phyloP scores from a whole-genome alignment of 2,888 invertebrate species.

The Cheilosia scutellata region DNA sequence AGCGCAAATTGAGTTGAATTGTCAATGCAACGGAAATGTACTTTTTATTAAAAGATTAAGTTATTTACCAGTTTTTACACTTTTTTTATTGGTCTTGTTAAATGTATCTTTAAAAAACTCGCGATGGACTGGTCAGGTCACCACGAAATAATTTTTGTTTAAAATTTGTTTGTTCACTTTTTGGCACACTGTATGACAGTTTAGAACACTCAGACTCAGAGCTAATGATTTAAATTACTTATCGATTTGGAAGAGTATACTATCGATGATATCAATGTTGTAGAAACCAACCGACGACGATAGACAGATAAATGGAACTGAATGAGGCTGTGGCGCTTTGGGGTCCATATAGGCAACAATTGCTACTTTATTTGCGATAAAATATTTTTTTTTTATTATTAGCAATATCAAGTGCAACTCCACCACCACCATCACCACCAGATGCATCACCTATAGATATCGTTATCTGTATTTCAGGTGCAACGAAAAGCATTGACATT shows the following conservation, averaged over 20 bases:
- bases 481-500: constrained; percentile 48
- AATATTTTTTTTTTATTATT: constrained; percentile 50
- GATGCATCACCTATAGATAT: constrained; percentile 52
- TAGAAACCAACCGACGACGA: constrained; percentile 72
- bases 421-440: constrained; percentile 45
- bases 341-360: constrained; percentile 72
- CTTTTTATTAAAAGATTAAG: neutral
- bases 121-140: neutral
- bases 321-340: constrained; percentile 64
- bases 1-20: constrained; percentile 22
- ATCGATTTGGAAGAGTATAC: constrained; percentile 28
- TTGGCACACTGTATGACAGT: constrained; percentile 11
- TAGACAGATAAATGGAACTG: constrained; percentile 73
- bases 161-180: neutral
- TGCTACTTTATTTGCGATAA: constrained; percentile 69
- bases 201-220: constrained; percentile 22
- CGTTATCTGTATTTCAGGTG: constrained; percentile 53
- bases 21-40: neutral
- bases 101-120: constrained; percentile 2
- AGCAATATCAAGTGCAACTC: constrained; percentile 73
- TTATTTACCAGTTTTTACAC: too few relatives aligned
- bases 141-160: neutral
- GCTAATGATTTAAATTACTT: constrained; percentile 22
- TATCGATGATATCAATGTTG: constrained; percentile 38
- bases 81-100: constrained; percentile 12